Percentiles rank a stretch among this genome's conserved stretches.
Conservation (phyloP, 1,140 invertebrate genomes). For the Anastatus disparis region DNA sequence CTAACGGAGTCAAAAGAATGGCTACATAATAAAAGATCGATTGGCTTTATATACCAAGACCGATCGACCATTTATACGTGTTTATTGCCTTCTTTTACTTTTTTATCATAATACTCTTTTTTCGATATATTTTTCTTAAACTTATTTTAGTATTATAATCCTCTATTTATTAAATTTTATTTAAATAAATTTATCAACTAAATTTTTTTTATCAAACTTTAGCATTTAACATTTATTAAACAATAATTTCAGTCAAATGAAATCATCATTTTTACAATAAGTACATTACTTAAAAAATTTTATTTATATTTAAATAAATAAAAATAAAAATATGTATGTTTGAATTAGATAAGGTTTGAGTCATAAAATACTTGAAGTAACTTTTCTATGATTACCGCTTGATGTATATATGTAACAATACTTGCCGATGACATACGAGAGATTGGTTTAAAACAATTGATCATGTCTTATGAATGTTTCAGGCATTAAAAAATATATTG, state of each 20-base stretch:
- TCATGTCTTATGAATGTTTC: conserved; percentile 8
- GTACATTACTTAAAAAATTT: no score
- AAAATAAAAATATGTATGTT: no score
- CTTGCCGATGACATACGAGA: no score
- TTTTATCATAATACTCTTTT: conserved; percentile 1
- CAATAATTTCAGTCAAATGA: no score
- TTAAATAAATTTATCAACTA: neutral
- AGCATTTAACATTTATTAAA: no score
- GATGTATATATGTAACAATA: no score
- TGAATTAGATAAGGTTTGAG: no score
- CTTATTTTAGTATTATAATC: neutral
- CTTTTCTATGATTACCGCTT: no score
- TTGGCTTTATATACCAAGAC: neutral
- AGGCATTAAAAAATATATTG: neutral
- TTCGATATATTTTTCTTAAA: conserved; percentile 4
- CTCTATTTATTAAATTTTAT: neutral
- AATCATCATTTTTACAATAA: no score
- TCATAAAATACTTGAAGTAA: no score
- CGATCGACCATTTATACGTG: neutral
- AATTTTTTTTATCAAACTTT: neutral
- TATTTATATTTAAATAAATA: no score
- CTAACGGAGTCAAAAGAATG: conserved; percentile 30
- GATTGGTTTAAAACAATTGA: conserved; percentile 15
- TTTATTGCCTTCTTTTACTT: conserved; percentile 22
- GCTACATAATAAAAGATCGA: conserved; percentile 26